Conservation (phyloP, 2,888 invertebrate genomes). For the Thumatha senex region DNA sequence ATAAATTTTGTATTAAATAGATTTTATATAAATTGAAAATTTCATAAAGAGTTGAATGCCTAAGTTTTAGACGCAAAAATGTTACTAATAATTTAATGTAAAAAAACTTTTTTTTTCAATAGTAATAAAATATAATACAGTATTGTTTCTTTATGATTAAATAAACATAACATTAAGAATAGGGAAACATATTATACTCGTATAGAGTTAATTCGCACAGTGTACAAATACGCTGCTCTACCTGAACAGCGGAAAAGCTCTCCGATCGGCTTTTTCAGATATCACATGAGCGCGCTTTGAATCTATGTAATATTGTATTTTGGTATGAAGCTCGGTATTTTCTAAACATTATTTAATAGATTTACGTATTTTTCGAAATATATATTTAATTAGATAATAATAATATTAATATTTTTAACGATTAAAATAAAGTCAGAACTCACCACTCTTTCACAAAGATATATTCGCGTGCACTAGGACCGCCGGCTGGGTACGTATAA, state of each 20-base stretch:
- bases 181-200: neutral
- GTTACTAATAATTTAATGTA: too few species aligned
- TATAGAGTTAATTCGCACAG: slow-evolving; percentile 12
- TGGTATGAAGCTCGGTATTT: neutral
- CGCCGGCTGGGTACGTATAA: slow-evolving; percentile 45
- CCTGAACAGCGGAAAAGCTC: slow-evolving; percentile 65
- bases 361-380: neutral
- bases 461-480: slow-evolving; percentile 60
- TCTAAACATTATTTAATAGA: neutral
- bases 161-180: neutral
- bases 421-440: slow-evolving; percentile 44
- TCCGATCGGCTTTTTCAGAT: slow-evolving; percentile 64
- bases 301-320: slow-evolving; percentile 10
- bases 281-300: slow-evolving; percentile 40
- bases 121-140: too few species aligned
- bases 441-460: slow-evolving; percentile 64
- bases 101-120: too few species aligned
- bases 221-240: slow-evolving; percentile 19
- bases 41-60: too few species aligned
- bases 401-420: slow-evolving; percentile 6
- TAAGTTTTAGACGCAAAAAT: too few species aligned
- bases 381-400: slow-evolving; percentile 3
- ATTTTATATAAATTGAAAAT: neutral
- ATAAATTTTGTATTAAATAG: neutral
- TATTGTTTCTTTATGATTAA: too few species aligned